Evolutionary conservation across 53 echinoderm and acorn worm species (phyloP).

Genomic region (Zoroaster sp.): DNA sequence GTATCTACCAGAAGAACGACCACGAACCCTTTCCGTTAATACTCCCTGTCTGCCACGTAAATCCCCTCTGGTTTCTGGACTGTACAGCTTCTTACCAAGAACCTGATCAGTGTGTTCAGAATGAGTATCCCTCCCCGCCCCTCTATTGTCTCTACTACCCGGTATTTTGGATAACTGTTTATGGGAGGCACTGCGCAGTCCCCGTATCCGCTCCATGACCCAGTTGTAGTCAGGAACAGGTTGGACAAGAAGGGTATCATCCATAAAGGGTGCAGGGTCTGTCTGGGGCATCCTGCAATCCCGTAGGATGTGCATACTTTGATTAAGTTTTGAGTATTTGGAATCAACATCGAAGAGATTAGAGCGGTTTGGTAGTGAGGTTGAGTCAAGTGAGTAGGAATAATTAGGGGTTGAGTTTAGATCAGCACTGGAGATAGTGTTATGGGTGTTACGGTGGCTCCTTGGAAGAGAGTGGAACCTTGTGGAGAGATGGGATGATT

Average conservation of each 20-base stretch:
- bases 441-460: neutral
- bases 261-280: conserved; percentile 20
- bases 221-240: conserved; percentile 80
- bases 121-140: neutral
- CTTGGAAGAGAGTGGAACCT: neutral
- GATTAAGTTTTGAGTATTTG: neutral
- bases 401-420: neutral
- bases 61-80: neutral
- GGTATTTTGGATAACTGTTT: neutral
- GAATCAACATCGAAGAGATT: neutral
- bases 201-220: conserved; percentile 79
- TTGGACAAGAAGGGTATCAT: conserved; percentile 25
- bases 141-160: neutral
- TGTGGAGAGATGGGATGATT: neutral
- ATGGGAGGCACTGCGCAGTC: conserved; percentile 42
- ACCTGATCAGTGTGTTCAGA: neutral
- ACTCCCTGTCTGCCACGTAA: neutral
- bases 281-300: neutral
- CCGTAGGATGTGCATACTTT: neutral
- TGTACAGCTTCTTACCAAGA: neutral
- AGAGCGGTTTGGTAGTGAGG: conserved; percentile 37
- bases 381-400: conserved; percentile 37
- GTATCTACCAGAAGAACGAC: conserved; percentile 26
- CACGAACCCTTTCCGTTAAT: conserved; percentile 12
- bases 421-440: neutral